Base-by-base conservation (phyloP, 2,797 vertebrate species). In the Cyprinodon diabolis region DNA sequence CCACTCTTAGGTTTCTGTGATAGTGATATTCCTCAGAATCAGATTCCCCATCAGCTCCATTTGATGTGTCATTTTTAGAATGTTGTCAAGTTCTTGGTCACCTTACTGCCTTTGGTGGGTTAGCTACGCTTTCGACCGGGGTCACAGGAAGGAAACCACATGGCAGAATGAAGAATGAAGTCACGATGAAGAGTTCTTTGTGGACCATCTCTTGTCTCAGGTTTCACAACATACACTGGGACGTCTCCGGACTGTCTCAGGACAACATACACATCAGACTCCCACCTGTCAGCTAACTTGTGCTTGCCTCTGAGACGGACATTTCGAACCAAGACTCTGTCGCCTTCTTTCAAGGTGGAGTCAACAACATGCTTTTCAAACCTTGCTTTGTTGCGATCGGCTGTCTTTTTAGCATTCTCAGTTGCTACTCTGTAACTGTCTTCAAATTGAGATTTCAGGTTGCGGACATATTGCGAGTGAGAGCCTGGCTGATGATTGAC, bases 1-100 rank as follows among this genome's bases (percentile, higher is more conserved):
- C 63, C 63, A 66, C 63, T 48, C 11, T n/a, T 66, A 48, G 63
- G 45, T 48, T 48, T 66, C 21, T 48, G 21, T 66, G 63, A 21
- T 47, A 47, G 45, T 47, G 43, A 14, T 25, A 25, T n/a, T 66
- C 58, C 30, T 62, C 58, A 62, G 30, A 37, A 35, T 62, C 58
- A 66, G 63, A 66, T 23, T 47, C 19, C 11, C n/a, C 12, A 48
- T 48, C 63, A 66, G 43, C 19, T n/a, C 21, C 60, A 63, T 63
- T 30, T 60, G 57, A 37, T 35, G 4, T 60, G 30, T 65, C 6
- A 19, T 30, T 17, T 35, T 35, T 19, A 13, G 43, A 23, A 23
- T 51, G 66, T 6, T 65, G 62, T n/a, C 40, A 21, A 4, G 62
- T 65, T 66, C 21, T 58, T 30, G 57, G 57, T 58, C 57, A 12